Evolutionary conservation across 2,113 vertebrate genomes (phyloP), one percentile per base, ranked within the genome.

Genomic region (Tringa solitaria): DNA sequence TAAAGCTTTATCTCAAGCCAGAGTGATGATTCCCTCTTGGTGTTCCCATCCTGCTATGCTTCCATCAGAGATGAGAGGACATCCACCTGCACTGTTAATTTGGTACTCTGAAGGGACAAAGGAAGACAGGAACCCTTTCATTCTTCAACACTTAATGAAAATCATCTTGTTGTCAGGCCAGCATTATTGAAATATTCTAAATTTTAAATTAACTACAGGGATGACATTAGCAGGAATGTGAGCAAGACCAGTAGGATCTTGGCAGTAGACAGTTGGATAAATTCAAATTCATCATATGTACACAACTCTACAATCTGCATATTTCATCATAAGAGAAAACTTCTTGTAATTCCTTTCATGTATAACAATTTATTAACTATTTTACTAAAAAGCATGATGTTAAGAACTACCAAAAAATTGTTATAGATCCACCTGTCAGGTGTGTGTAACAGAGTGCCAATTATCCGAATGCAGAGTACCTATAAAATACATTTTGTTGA

Each of bases 141-240:
- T 75, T 81, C 84, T 65, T 89, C 35, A 91, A 9, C 39, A 35
- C 8, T 21, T n/a, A 33, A 23, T 57, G 72, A 80, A 77, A 85
- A 61, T n/a, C 12, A 84, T 35, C 26, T 61, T 65, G 15, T 43
- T 90, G 76, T 64, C 70, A 95, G 86, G 14, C 33, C 77, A 89
- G 72, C 57, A 63, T 90, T 43, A 39, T 14, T 65, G 37, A 69
- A 74, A 50, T 43, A 69, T 43, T 69, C 30, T 0, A 7, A 60
- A 60, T 18, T 63, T 75, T 74, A 93, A 97, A 95, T 91, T 35
- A 95, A 87, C 30, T 74, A 35, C 70, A 65, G 41, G 32, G 64
- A 37, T 50, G 48, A 74, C 46, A 72, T 88, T 72, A 92, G 63
- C 53, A 97, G 61, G 78, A 95, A 97, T 90, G 64, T 78, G 50